Percentiles rank a stretch among this genome's conserved stretches.
These are phyloP conservation scores for Noctilio leporinus DNA, from an alignment of 2,113 vertebrate genomes.

Conservation along the genomic window DNA sequence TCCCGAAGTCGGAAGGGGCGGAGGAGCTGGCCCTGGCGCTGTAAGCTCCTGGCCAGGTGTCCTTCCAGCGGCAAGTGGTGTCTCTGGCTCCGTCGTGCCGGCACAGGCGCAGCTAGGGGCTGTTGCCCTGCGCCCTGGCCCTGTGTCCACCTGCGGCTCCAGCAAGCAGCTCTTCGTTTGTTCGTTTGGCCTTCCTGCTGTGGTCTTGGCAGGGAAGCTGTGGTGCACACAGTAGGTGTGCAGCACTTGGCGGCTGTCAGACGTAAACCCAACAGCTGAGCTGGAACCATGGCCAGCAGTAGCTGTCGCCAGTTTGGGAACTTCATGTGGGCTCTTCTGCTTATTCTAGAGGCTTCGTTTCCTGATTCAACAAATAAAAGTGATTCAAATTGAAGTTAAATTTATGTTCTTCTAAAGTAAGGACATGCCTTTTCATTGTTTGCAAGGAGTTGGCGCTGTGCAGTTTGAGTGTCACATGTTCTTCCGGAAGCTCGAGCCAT, in stretches of 20 bases:
- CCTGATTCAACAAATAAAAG: not conserved
- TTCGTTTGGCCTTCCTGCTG: not conserved
- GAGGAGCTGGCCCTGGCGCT: slow-evolving; percentile 43
- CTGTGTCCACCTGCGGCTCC: not conserved
- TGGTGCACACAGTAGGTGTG: too few relatives aligned
- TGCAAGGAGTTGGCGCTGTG: not conserved
- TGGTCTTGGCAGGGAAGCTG: not conserved
- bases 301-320: accelerated
- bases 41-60: slow-evolving; percentile 44
- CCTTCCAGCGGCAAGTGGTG: slow-evolving; percentile 10
- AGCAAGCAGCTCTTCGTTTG: not conserved
- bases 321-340: not conserved
- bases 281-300: not conserved
- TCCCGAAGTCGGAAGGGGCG: not conserved
- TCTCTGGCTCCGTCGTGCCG: not conserved
- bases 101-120: not conserved
- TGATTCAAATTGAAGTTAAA: not conserved
- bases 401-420: not conserved
- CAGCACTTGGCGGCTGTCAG: not conserved
- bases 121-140: not conserved
- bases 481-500: accelerated
- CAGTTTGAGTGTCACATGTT: accelerated
- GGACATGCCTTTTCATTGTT: not conserved
- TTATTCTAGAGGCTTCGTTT: not conserved
- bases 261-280: not conserved